phyloP scores from a whole-genome alignment of 2,797 vertebrate genomes.

The Echeneis naucrates region DNA sequence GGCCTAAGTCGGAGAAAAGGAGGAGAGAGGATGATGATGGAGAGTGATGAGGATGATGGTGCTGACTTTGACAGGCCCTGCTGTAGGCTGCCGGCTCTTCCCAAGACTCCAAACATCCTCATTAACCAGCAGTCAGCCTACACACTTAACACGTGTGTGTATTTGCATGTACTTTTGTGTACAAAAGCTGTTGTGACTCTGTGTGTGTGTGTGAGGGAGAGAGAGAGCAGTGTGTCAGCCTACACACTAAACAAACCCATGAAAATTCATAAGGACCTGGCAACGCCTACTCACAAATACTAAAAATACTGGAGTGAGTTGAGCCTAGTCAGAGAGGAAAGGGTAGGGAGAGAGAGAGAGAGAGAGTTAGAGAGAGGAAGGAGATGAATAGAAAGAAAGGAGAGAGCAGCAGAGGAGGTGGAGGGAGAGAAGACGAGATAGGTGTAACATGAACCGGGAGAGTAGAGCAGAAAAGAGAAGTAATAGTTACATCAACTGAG shows the following conservation, averaged over 20 bases:
- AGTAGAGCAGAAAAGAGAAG: constrained; percentile 65
- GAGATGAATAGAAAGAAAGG: constrained; percentile 73
- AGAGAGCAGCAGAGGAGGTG: constrained; percentile 64
- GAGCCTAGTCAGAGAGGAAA: constrained; percentile 77
- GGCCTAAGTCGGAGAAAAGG: constrained; percentile 39
- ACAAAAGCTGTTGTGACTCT: constrained; percentile 60
- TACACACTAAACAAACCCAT: constrained; percentile 84
- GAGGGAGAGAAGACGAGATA: constrained; percentile 68
- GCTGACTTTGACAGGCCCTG: constrained; percentile 65
- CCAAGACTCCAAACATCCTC: constrained; percentile 75
- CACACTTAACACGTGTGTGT: constrained; percentile 70
- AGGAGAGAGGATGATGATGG: constrained; percentile 52
- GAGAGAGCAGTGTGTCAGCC: constrained; percentile 77
- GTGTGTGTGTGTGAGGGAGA: constrained; percentile 5
- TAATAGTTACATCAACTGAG: constrained; percentile 76
- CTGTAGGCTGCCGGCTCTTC: constrained; percentile 71
- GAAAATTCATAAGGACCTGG: constrained; percentile 85
- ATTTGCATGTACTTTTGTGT: constrained; percentile 58
- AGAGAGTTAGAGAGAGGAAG: constrained; percentile 14
- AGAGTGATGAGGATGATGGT: constrained; percentile 66
- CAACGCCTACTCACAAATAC: constrained; percentile 83
- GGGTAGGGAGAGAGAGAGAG: constrained; percentile 60
- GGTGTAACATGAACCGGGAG: constrained; percentile 76
- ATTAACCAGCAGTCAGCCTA: constrained; percentile 78
- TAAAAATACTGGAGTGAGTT: constrained; percentile 84